Evolutionary conservation across 2,797 vertebrate species (phyloP), one percentile per base, ranked within the genome.

Genomic region (Sebastes elongatus): DNA sequence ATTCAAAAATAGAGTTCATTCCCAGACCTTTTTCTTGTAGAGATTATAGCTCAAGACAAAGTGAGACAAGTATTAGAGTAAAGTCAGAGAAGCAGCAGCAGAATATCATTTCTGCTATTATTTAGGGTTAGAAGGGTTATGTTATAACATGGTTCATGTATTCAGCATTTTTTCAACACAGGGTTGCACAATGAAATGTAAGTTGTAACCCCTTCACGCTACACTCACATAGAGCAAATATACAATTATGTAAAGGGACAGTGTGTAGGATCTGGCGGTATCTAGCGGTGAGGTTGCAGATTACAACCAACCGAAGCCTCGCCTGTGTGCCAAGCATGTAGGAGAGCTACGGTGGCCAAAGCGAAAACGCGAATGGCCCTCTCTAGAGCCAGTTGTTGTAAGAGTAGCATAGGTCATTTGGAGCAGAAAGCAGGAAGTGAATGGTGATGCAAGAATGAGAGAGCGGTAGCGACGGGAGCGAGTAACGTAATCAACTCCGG

Each of bases 1-100:
- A 33, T 30, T 42, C 62, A 75, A 32, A 71, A 57, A 57, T 32
- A 33, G 10, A 38, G 16, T 65, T 77, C 9, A 72, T 66, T 46
- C n/a, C 7, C 3, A 55, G 27, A 49, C 16, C 13, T 76, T 62
- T 38, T 25, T 72, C n/a, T 42, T 63, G 10, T 27, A 57, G 16
- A 67, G 62, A 68, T 68, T 38, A 33, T 32, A 38, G 14, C 3
- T 79, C 11, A 67, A 53, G 20, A 30, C 22, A 71, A 75, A 52
- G 27, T 67, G 8, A 35, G 8, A 71, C 25, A 78, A 49, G 33
- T 56, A 63, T 60, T 30, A 53, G 20, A 56, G 14, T 18, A 30
- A 60, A 79, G 32, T 65, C 23, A 69, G 11, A 3, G 10, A 30
- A 30, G 8, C 23, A 46, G 16, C 23, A 28, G 4, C 53, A 49